Evolutionary conservation across 2,888 invertebrate genomes (phyloP), one percentile per base, ranked within the genome.

Genomic region (Mesoligia furuncula): DNA sequence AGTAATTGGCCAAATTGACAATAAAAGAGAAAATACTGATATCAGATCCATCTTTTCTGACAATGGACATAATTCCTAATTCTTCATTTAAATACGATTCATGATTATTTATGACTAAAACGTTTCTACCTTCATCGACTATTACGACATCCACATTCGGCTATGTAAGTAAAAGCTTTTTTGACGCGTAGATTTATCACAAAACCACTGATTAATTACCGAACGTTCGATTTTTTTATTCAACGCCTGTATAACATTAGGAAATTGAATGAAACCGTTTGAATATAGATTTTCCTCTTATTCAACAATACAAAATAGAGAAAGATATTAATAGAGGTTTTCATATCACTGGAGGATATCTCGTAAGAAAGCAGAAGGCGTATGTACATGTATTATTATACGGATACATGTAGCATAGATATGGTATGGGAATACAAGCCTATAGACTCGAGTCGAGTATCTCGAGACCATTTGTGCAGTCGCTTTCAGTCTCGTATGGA

Each of bases 101-200:
- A 75, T 75, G 77, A 81, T 83, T 86, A 85, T 87, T 78, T 87
- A 86, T 81, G 74, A 80, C 74, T 76, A 80, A 87, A 87, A 87
- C 80, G 77, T 81, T 81, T 87, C 79, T 80, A 78, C 75, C 78
- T 85, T 77, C 80, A 81, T 81, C 81, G 84, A 84, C 83, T 85
- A 86, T 86, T 85, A 87, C 79, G 84, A 84, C 84, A 87, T 87
- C 84, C 82, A 87, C 81, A 84, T 83, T 83, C 83, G 80, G 81
- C 84, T 83, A 87, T 84, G 84, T 85, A 83, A 88, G 88, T 91
- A 90, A 91, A 91, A 91, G 90, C 90, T 88, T 91, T 91, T 84
- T 89, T 88, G 90, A 89, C 88, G 86, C 86, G 87, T 90, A 90
- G 87, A 91, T 92, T 90, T 92, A 91, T 91, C 91, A 91, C 89